A percentile compares a stretch with the other conserved stretches of the same genome.
Conservation (phyloP, 1,140 invertebrate species). For the Branchinecta lynchi region DNA sequence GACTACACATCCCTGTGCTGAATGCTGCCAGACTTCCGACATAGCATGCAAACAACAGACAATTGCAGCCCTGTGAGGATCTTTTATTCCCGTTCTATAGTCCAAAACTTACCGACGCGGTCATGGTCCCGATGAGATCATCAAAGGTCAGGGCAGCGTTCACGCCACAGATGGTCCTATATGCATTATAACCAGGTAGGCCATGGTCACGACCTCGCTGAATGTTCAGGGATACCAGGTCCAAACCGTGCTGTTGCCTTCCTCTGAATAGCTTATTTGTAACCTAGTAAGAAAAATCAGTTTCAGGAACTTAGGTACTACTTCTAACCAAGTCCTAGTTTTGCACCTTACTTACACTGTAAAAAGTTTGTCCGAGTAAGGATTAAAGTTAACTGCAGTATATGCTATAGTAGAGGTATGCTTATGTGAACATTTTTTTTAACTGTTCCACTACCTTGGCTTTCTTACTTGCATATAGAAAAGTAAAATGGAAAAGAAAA, state of each 20-base stretch:
- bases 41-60: neutral
- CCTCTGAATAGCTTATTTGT: conserved; percentile 23
- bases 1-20: no score
- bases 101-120: conserved; percentile 38
- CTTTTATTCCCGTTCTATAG: neutral
- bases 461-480: no score
- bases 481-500: no score
- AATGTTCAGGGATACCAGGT: conserved; percentile 70
- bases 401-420: no score
- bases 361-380: no score
- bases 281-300: no score
- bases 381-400: no score
- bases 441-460: no score
- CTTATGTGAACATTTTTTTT: no score
- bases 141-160: conserved; percentile 49
- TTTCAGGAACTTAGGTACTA: no score
- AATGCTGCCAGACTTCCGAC: neutral
- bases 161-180: conserved; percentile 61
- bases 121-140: conserved; percentile 59
- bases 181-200: conserved; percentile 61
- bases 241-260: conserved; percentile 45
- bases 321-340: no score
- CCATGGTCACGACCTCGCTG: conserved; percentile 78
- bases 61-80: neutral
- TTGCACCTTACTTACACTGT: no score